These are phyloP conservation scores for Pangasius larnaudii DNA, from an alignment of 2,797 vertebrate genomes.

Conservation along the genomic window DNA sequence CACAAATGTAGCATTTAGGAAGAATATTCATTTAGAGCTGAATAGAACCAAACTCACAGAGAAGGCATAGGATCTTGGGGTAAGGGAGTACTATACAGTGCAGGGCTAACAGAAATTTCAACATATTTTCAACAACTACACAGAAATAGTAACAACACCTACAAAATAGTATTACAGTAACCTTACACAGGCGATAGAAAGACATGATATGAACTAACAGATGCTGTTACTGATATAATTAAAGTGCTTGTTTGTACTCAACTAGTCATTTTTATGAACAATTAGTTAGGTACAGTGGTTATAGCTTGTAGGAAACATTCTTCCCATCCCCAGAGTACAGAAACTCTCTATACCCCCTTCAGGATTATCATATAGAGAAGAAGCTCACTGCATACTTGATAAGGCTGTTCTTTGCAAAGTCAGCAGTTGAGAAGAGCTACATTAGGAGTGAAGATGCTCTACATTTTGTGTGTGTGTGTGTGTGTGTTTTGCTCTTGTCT, in stretches of 20 bases:
- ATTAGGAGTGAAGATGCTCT: not conserved
- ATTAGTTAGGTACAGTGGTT: not conserved
- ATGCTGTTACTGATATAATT: not conserved
- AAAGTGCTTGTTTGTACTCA: not conserved
- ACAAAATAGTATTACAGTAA: not conserved
- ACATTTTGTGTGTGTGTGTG: conserved; percentile 3
- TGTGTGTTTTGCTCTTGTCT: conserved; percentile 38
- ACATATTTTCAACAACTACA: not conserved
- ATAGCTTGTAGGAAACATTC: not conserved
- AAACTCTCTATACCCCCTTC: not conserved
- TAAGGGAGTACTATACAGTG: too few species aligned
- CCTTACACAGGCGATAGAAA: not conserved
- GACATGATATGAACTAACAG: not conserved
- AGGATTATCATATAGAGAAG: not conserved
- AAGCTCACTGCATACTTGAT: not conserved
- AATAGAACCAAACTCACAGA: not conserved
- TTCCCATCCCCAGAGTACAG: not conserved
- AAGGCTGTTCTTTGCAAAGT: not conserved
- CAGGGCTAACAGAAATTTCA: not conserved
- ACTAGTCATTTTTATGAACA: not conserved
- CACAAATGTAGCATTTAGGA: not conserved
- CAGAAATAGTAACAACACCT: not conserved
- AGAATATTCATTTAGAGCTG: not conserved
- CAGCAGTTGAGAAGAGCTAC: not conserved
- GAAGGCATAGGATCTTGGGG: not conserved